Evolutionary conservation across 2,888 invertebrate genomes (phyloP).

Genomic region (Brachynemurus nebulosus): DNA sequence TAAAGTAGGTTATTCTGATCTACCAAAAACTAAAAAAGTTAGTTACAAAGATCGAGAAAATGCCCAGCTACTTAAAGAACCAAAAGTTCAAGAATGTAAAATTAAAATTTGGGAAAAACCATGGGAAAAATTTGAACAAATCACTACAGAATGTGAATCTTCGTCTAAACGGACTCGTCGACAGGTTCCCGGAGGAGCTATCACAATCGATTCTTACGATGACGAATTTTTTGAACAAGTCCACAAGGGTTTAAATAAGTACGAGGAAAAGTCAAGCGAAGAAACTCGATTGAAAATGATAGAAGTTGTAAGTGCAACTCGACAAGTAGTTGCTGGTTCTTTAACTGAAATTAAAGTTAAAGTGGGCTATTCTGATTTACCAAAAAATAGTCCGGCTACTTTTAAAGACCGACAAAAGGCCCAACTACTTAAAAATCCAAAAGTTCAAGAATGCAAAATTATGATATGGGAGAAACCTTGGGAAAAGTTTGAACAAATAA

Average conservation of each 20-base stretch:
- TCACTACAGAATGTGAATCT: background rate
- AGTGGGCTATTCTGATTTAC: conserved; percentile 41
- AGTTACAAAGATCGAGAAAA: background rate
- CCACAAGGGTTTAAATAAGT: background rate
- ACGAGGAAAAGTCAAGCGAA: background rate
- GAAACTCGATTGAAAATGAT: conserved; percentile 26
- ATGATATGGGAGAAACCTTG: conserved; percentile 45
- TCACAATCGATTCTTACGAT: background rate
- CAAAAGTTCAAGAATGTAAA: conserved; percentile 28
- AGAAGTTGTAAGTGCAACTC: conserved; percentile 32
- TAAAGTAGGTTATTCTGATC: conserved; percentile 40
- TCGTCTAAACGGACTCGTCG: background rate
- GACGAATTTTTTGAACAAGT: background rate
- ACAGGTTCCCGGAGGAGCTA: background rate
- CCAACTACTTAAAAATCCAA: conserved; percentile 22
- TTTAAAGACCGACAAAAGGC: conserved; percentile 15
- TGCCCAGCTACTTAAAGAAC: conserved; percentile 22
- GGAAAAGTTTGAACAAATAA: too few species aligned
- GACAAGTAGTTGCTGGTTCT: conserved; percentile 39
- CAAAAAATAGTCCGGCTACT: conserved; percentile 25
- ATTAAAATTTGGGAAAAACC: conserved; percentile 42
- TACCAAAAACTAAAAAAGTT: conserved; percentile 27
- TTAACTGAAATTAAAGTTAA: conserved; percentile 42
- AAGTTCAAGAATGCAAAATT: conserved; percentile 31
- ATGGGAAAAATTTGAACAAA: too few species aligned